Percentiles rank a stretch among this genome's conserved stretches.
These are phyloP conservation scores for Poecile montanus DNA, from an alignment of 2,797 vertebrate genomes.

Conservation along the genomic window DNA sequence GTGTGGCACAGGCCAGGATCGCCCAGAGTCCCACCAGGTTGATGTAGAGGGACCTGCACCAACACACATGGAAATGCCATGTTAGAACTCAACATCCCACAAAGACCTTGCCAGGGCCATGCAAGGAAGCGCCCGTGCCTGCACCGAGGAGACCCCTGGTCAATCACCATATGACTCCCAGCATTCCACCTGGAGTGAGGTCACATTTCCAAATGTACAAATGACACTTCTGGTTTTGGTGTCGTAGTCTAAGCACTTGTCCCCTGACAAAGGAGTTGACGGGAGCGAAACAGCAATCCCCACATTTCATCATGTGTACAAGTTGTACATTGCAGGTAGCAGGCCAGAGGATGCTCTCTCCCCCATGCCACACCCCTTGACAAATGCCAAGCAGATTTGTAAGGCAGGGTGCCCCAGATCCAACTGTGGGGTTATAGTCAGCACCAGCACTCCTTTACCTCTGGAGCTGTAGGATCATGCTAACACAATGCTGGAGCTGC, in stretches of 20 bases:
- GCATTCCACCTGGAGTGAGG: background rate
- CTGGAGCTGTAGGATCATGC: background rate
- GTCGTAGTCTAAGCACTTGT: background rate
- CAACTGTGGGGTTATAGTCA: background rate
- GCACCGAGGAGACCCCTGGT: accelerated
- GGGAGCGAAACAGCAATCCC: accelerated
- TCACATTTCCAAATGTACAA: background rate
- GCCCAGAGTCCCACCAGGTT: conserved; percentile 89
- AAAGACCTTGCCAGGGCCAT: background rate
- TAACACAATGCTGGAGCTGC: background rate
- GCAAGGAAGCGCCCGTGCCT: accelerated
- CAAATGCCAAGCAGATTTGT: background rate
- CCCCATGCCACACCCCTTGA: background rate
- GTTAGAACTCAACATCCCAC: background rate
- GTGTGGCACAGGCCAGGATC: conserved; percentile 81
- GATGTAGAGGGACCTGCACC: conserved; percentile 87
- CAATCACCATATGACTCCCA: accelerated
- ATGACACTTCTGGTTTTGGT: background rate
- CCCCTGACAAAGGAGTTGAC: background rate
- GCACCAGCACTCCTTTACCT: background rate
- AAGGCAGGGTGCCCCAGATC: background rate
- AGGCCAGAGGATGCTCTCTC: background rate
- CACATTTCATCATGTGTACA: accelerated
- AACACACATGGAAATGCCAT: background rate
- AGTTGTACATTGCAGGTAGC: background rate